Evolutionary conservation across 2,113 vertebrate species (phyloP).

Genomic region (Gopherus flavomarginatus): DNA sequence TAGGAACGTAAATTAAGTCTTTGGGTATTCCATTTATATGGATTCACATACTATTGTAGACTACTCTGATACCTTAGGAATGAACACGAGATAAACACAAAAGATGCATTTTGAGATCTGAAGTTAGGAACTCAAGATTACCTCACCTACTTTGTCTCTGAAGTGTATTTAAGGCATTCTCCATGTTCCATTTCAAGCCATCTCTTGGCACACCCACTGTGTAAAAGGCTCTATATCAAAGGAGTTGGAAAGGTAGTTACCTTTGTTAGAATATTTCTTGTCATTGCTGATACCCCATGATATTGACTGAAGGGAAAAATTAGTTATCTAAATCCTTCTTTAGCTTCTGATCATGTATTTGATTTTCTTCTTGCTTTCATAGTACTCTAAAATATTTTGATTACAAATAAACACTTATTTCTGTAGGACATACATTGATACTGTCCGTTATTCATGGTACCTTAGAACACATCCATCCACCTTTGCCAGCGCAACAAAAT

Average conservation of each 20-base stretch:
- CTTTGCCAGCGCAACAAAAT: constrained; percentile 38
- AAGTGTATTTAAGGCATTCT: constrained; percentile 24
- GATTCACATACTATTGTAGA: background rate
- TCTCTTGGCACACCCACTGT: constrained; percentile 36
- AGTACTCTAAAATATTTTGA: background rate
- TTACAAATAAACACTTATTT: constrained; percentile 14
- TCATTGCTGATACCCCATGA: constrained; percentile 6
- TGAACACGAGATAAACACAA: background rate
- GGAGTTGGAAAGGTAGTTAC: background rate
- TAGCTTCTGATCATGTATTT: background rate
- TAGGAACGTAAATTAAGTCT: background rate
- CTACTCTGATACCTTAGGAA: background rate
- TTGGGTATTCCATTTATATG: background rate
- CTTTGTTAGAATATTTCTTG: constrained; percentile 15
- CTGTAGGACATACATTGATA: background rate
- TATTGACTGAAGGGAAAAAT: background rate
- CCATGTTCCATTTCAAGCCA: constrained; percentile 4
- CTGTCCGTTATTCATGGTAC: background rate
- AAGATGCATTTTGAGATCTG: background rate
- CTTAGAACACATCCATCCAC: background rate
- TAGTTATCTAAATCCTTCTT: background rate
- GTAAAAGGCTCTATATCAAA: background rate
- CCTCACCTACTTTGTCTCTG: background rate
- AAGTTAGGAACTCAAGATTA: background rate
- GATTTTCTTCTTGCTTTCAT: background rate